A percentile compares a stretch with the other conserved stretches of the same genome.
phyloP scores from a whole-genome alignment of 2,888 invertebrate genomes.

The Eulithis prunata region DNA sequence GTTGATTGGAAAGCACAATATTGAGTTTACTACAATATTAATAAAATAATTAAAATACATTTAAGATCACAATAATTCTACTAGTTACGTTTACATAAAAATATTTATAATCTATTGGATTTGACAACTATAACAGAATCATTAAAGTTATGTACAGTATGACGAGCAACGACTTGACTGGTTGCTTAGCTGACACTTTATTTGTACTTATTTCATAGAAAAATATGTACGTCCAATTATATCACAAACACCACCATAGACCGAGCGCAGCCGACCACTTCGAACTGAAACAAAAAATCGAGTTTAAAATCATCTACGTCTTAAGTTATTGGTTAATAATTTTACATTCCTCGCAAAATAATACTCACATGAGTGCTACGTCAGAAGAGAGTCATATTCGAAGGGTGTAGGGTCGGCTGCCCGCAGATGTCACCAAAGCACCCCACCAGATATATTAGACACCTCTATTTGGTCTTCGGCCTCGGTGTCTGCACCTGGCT shows the following conservation, averaged over 20 bases:
- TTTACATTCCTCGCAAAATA: neutral
- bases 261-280: constrained; percentile 74
- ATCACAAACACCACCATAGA: constrained; percentile 73
- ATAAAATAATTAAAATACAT: constrained; percentile 33
- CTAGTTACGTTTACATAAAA: constrained; percentile 65
- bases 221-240: constrained; percentile 78
- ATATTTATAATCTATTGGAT: constrained; percentile 61
- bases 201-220: constrained; percentile 83
- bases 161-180: constrained; percentile 59
- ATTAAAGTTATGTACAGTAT: constrained; percentile 60
- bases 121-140: constrained; percentile 52
- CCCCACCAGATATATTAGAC: constrained; percentile 85
- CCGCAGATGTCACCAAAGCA: constrained; percentile 88
- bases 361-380: constrained; percentile 81
- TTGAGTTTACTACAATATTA: constrained; percentile 28
- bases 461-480: constrained; percentile 85
- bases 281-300: constrained; percentile 69
- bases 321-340: neutral
- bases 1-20: too few species aligned
- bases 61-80: constrained; percentile 62
- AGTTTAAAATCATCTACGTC: neutral
- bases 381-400: constrained; percentile 84
- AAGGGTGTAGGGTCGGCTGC: constrained; percentile 84
- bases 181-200: constrained; percentile 61
- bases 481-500: constrained; percentile 57